Conservation (phyloP, 2,113 vertebrate species). For the Apus apus region DNA sequence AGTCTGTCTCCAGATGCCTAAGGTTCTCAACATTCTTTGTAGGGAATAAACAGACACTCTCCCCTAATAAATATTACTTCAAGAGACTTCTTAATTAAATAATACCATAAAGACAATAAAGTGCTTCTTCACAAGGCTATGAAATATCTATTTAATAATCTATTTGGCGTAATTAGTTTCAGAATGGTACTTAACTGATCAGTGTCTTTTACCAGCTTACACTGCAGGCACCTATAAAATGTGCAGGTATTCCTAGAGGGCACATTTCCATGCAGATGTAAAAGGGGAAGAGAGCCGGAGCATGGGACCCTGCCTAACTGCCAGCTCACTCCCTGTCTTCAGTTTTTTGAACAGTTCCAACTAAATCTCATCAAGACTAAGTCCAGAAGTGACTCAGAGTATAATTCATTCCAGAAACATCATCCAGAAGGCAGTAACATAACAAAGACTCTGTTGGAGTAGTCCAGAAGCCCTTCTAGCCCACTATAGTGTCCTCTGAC, state of each 20-base stretch:
- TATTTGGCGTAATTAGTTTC: background rate
- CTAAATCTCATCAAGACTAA: background rate
- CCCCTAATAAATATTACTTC: background rate
- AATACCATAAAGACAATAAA: background rate
- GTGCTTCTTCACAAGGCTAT: background rate
- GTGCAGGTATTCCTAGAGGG: background rate
- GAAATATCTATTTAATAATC: slow-evolving; percentile 24
- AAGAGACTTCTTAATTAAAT: slow-evolving; percentile 40
- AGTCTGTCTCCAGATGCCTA: background rate
- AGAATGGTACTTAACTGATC: background rate
- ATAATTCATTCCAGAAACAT: background rate
- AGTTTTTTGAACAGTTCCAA: background rate
- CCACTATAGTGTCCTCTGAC: background rate
- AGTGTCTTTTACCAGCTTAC: background rate
- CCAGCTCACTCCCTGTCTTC: background rate
- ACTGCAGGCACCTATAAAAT: background rate
- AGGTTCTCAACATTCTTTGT: background rate
- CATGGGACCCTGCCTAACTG: background rate
- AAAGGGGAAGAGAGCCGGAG: background rate
- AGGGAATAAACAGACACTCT: background rate
- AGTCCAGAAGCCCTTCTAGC: background rate
- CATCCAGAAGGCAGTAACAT: background rate
- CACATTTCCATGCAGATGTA: background rate
- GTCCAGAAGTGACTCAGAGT: background rate
- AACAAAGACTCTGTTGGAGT: background rate